These are phyloP conservation scores for Eleutherodactylus coqui DNA, from an alignment of 2,797 vertebrate genomes.

Conservation along the genomic window DNA sequence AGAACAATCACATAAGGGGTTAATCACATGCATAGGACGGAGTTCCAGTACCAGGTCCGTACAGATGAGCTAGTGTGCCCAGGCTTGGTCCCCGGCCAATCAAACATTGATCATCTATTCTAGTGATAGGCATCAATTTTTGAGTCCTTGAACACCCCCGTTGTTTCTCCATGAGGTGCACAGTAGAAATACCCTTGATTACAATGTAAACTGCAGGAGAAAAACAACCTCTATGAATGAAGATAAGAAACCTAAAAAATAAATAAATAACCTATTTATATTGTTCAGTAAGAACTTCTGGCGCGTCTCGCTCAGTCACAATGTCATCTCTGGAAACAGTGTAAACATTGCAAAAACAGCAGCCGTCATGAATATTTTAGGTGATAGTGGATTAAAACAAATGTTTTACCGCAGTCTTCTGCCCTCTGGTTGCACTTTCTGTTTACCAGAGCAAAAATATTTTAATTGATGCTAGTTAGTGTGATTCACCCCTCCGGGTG, in stretches of 20 bases:
- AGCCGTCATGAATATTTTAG: conserved; percentile 53
- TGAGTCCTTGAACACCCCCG: too few species aligned
- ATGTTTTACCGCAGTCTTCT: conserved; percentile 41
- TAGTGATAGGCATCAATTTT: too few species aligned
- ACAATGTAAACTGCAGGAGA: neutral
- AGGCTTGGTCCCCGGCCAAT: too few species aligned
- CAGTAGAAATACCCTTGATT: neutral
- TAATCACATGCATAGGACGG: too few species aligned
- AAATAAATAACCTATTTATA: neutral
- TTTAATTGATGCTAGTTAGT: conserved; percentile 54
- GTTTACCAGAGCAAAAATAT: conserved; percentile 53
- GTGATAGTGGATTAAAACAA: conserved; percentile 40
- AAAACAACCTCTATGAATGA: neutral
- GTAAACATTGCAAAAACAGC: neutral
- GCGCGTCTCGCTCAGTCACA: neutral
- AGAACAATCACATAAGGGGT: too few species aligned
- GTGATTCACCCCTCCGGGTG: conserved; percentile 33
- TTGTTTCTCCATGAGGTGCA: neutral
- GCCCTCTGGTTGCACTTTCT: conserved; percentile 40
- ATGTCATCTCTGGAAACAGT: conserved; percentile 26
- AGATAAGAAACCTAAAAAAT: too few species aligned
- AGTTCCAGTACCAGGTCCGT: too few species aligned
- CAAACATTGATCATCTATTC: too few species aligned
- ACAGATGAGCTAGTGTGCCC: too few species aligned
- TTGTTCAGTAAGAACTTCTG: too few species aligned